Conservation (phyloP, 2,113 vertebrate genomes). For the Psettodes erumei region DNA sequence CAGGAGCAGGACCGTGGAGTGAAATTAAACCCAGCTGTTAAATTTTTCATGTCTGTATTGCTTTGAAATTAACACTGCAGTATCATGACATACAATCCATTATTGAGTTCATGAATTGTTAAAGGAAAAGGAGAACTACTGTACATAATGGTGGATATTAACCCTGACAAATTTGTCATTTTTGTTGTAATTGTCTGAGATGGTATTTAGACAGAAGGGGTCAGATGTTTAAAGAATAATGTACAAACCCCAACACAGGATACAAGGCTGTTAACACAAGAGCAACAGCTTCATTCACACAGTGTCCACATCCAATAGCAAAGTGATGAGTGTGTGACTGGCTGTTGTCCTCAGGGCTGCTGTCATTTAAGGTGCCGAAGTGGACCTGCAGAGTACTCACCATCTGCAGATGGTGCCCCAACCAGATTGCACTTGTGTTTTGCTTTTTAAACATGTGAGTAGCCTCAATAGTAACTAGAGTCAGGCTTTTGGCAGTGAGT, state of each 20-base stretch:
- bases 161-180: not conserved
- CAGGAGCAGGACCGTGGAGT: not conserved
- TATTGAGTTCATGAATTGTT: constrained; percentile 16
- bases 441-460: not conserved
- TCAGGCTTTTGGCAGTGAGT: not conserved
- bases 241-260: not conserved
- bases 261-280: not conserved
- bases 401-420: not conserved
- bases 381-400: not conserved
- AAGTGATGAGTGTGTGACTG: constrained; percentile 1
- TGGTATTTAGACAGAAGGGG: not conserved
- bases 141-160: not conserved
- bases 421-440: not conserved
- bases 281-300: not conserved
- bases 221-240: not conserved
- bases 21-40: constrained; percentile 10
- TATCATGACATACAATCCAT: not conserved
- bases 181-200: not conserved
- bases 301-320: not conserved
- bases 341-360: not conserved
- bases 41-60: constrained; percentile 6
- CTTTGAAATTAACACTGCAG: constrained; percentile 8
- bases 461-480: not conserved
- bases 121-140: not conserved
- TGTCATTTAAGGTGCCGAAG: not conserved